Percentiles rank a stretch among this genome's conserved stretches.
Evolutionary conservation across 2,888 invertebrate genomes (phyloP).

Genomic region (Lordiphosa fenestrarum): DNA sequence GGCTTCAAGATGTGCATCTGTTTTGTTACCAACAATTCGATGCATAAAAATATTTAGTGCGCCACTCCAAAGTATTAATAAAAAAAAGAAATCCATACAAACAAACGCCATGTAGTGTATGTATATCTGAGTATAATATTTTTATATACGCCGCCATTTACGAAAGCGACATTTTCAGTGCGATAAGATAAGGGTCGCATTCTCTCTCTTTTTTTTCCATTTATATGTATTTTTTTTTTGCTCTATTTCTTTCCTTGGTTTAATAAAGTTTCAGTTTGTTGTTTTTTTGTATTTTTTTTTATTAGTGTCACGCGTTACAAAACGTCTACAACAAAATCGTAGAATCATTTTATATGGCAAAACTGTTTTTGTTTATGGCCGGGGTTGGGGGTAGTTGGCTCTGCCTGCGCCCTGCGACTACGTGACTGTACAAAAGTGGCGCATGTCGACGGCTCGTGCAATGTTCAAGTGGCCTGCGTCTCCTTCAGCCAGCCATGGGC

Average conservation of each 20-base stretch:
- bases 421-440: constrained; percentile 66
- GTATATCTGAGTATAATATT: constrained; percentile 14
- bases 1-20: no score
- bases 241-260: constrained; percentile 51
- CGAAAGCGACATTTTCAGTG: constrained; percentile 55
- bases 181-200: constrained; percentile 56
- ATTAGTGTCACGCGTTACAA: constrained; percentile 62
- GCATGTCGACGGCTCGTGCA: constrained; percentile 47
- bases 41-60: no score
- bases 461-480: constrained; percentile 46
- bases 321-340: constrained; percentile 40
- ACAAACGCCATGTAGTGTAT: constrained; percentile 14
- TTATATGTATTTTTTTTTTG: constrained; percentile 55
- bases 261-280: constrained; percentile 54
- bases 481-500: background rate
- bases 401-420: constrained; percentile 35
- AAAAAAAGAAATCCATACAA: no score
- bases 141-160: constrained; percentile 65
- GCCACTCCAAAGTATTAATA: no score
- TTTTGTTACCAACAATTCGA: no score
- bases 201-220: constrained; percentile 21
- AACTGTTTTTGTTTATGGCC: constrained; percentile 54
- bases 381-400: constrained; percentile 3
- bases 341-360: constrained; percentile 52
- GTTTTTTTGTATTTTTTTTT: constrained; percentile 38